Percentiles rank a stretch among this genome's conserved stretches.
Conservation (phyloP, 1,140 invertebrate species). For the Drosophila ohnishii region DNA sequence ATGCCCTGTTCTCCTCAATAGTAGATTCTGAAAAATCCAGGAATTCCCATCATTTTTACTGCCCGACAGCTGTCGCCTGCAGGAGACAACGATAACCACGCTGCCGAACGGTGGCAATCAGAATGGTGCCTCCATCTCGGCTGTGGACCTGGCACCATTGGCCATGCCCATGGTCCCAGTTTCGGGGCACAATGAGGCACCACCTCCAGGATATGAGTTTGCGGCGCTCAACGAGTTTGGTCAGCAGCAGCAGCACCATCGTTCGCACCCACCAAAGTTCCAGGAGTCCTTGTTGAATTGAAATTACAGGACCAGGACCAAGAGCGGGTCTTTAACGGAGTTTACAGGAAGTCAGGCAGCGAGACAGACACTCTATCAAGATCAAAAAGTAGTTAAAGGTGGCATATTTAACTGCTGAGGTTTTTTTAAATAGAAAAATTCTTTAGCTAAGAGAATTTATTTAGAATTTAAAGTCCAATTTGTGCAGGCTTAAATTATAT, state of each 20-base stretch:
- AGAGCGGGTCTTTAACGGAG: constrained; percentile 38
- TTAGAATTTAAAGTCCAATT: not conserved
- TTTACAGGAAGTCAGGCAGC: constrained; percentile 62
- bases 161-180: constrained; percentile 1
- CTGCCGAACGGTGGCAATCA: constrained; percentile 69
- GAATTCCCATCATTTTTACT: not conserved
- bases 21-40: not conserved
- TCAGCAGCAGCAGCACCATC: constrained; percentile 15
- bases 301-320: constrained; percentile 3
- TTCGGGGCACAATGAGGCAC: constrained; percentile 32
- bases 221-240: constrained; percentile 51
- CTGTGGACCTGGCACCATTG: constrained; percentile 25
- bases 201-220: constrained; percentile 50
- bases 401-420: not conserved
- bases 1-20: not conserved
- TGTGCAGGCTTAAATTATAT: not conserved
- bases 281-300: constrained; percentile 66
- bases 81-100: constrained; percentile 78
- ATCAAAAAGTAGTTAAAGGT: constrained; percentile 18
- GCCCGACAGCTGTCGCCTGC: constrained; percentile 60
- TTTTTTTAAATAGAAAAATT: not conserved
- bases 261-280: constrained; percentile 39
- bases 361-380: constrained; percentile 10
- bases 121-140: constrained; percentile 38
- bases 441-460: not conserved